Evolutionary conservation across 1,140 invertebrate species (phyloP), one percentile per base, ranked within the genome.

Genomic region (Anagrus nilaparvatae): DNA sequence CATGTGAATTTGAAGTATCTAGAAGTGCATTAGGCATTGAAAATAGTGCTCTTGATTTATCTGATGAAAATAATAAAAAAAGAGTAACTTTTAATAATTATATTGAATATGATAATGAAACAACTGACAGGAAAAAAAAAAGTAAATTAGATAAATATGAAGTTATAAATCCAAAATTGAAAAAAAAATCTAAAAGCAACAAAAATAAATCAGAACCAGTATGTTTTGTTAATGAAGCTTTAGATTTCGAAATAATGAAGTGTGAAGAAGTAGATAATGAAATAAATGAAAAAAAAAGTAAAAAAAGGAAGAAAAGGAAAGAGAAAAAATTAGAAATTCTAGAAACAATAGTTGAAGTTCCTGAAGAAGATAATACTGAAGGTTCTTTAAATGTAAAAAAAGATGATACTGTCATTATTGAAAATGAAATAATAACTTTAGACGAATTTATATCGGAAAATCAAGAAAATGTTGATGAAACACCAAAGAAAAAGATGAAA

Each of bases 41-140:
- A 13, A 69, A 67, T 24, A 52, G 47, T 41, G 65, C 52, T 6
- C 42, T 67, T 18, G 63, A 67, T 51, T 43, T 66, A 13, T 54
- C 53, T 0, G 63, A 69, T 38, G 64, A 69, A 36, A 45, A 12
- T 13, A 51, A 52, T 2, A 66, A 62, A 23, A 65, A 58, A 44
- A 49, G 55, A 5, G 65, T 67, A 7, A 64, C 58, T 29, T 69
- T 69, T 40, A 65, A 63, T 34, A 57, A 67, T 34, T 53, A 55
- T 19, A 40, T 68, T 5, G 61, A 69, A 37, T 69, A 56, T 23
- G 59, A 55, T 36, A 54, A 33, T 0, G 33, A 40, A 3, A 57
- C 54, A 19, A 63, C 60, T 19, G 58, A 56, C 19, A 61, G 56
- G 13, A 50, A 46, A 17, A 55, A 43, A n/a, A 54, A 46, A 25